Conservation (phyloP, 2,888 invertebrate genomes). For the Octodonta nipae region DNA sequence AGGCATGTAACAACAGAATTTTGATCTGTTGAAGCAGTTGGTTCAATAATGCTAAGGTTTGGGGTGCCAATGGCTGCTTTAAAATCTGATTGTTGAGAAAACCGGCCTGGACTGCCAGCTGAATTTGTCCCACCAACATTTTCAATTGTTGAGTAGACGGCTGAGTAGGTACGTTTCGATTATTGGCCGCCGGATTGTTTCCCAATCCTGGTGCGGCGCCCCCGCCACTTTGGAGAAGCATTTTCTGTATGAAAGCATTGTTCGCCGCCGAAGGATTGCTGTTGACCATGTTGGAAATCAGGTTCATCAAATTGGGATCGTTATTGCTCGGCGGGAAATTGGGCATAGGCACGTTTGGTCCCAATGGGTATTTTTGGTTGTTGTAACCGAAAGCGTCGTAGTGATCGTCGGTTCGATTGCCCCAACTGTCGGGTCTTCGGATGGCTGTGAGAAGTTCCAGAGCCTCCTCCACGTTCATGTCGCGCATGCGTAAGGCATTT, state of each 20-base stretch:
- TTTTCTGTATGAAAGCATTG: slow-evolving; percentile 53
- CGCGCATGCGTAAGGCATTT: slow-evolving; percentile 68
- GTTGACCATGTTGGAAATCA: slow-evolving; percentile 38
- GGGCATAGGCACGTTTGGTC: slow-evolving; percentile 10
- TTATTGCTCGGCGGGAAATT: slow-evolving; percentile 40
- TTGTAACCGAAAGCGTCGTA: slow-evolving; percentile 41
- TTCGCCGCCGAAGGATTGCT: slow-evolving; percentile 42
- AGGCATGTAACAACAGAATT: slow-evolving; percentile 50
- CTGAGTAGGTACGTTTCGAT: slow-evolving; percentile 41
- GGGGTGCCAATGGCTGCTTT: slow-evolving; percentile 87
- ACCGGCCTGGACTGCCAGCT: slow-evolving; percentile 84
- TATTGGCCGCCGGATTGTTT: slow-evolving; percentile 29
- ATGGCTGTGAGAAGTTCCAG: slow-evolving; percentile 58
- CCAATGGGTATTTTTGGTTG: slow-evolving; percentile 28
- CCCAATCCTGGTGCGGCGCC: slow-evolving; percentile 42
- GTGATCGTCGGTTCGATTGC: slow-evolving; percentile 41
- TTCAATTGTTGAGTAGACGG: slow-evolving; percentile 78
- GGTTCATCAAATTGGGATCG: slow-evolving; percentile 36
- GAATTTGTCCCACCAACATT: slow-evolving; percentile 85
- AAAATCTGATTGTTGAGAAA: slow-evolving; percentile 86
- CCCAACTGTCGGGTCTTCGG: slow-evolving; percentile 31
- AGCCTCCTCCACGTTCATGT: slow-evolving; percentile 83
- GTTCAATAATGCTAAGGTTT: slow-evolving; percentile 80
- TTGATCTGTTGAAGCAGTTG: slow-evolving; percentile 86
- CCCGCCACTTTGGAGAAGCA: slow-evolving; percentile 43